Percentiles rank a stretch among this genome's conserved stretches.
These are phyloP conservation scores for Oxytorus armatus DNA, from an alignment of 2,888 invertebrate species.

Conservation along the genomic window DNA sequence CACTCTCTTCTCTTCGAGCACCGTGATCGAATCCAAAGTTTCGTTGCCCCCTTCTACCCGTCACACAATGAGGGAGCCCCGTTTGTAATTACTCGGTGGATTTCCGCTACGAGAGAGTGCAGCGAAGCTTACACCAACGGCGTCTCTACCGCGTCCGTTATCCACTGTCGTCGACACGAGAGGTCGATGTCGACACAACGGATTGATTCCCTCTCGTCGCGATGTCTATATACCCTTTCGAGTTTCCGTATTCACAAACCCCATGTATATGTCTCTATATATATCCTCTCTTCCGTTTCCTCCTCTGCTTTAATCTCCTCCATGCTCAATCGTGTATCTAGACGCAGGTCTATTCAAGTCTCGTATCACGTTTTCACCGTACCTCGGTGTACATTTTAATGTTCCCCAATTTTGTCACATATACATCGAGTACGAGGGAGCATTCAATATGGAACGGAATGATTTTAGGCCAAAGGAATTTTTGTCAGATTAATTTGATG, in stretches of 20 bases:
- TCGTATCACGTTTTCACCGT: neutral
- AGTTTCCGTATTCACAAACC: constrained; percentile 25
- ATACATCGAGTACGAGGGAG: neutral
- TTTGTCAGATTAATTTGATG: neutral
- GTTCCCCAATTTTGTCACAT: neutral
- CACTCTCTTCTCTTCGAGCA: constrained; percentile 38
- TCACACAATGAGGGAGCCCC: constrained; percentile 61
- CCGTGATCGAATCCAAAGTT: constrained; percentile 55
- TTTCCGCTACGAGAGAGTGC: constrained; percentile 50
- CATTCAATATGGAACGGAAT: neutral
- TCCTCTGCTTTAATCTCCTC: constrained; percentile 8
- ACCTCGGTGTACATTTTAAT: no score
- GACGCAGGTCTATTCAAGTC: neutral
- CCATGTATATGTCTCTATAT: neutral
- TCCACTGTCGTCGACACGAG: constrained; percentile 26
- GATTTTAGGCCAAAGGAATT: neutral
- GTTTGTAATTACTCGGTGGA: constrained; percentile 64
- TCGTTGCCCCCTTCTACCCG: constrained; percentile 32
- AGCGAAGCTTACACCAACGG: neutral
- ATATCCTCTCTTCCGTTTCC: constrained; percentile 1
- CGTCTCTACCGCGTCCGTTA: constrained; percentile 6
- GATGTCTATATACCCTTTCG: constrained; percentile 1
- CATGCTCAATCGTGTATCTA: neutral
- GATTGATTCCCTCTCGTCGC: constrained; percentile 51
- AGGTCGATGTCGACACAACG: constrained; percentile 35